Percentiles rank a stretch among this genome's conserved stretches.
phyloP scores from a whole-genome alignment of 2,888 invertebrate genomes.

The Gibbula magus region DNA sequence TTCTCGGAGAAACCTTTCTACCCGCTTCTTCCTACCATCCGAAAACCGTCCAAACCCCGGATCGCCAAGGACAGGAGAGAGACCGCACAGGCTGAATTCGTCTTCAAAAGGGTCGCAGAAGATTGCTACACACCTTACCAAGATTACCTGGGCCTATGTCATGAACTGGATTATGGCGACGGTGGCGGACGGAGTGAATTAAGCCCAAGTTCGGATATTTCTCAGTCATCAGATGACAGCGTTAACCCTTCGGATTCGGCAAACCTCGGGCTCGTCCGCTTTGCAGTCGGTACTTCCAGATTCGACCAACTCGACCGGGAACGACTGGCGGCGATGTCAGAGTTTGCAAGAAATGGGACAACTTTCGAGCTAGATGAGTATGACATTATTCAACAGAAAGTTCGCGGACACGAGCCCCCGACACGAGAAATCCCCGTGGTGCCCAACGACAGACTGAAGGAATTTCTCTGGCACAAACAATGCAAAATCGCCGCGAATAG shows the following conservation, averaged over 20 bases:
- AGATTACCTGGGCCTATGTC: slow-evolving; percentile 38
- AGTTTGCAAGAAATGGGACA: slow-evolving; percentile 49
- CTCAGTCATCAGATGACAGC: neutral
- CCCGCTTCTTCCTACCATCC: neutral
- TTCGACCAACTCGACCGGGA: neutral
- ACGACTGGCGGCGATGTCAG: slow-evolving; percentile 20
- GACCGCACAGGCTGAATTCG: neutral
- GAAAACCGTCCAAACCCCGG: neutral
- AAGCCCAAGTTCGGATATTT: slow-evolving; percentile 6
- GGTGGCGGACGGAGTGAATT: neutral
- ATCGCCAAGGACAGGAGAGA: neutral
- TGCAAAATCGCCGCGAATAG: slow-evolving; percentile 29
- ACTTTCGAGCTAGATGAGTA: slow-evolving; percentile 53
- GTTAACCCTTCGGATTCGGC: neutral
- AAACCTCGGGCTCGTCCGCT: neutral
- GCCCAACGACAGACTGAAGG: slow-evolving; percentile 41
- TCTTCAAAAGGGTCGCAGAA: neutral
- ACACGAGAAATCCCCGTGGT: slow-evolving; percentile 15
- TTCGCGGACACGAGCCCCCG: slow-evolving; percentile 40
- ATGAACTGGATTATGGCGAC: neutral
- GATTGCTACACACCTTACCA: slow-evolving; percentile 32
- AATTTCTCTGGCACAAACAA: slow-evolving; percentile 47
- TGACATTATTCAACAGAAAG: slow-evolving; percentile 46
- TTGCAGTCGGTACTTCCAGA: neutral
- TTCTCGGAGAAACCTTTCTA: too few species aligned